Conservation (phyloP, 2,113 vertebrate species). For the Mionectes macconnelli region DNA sequence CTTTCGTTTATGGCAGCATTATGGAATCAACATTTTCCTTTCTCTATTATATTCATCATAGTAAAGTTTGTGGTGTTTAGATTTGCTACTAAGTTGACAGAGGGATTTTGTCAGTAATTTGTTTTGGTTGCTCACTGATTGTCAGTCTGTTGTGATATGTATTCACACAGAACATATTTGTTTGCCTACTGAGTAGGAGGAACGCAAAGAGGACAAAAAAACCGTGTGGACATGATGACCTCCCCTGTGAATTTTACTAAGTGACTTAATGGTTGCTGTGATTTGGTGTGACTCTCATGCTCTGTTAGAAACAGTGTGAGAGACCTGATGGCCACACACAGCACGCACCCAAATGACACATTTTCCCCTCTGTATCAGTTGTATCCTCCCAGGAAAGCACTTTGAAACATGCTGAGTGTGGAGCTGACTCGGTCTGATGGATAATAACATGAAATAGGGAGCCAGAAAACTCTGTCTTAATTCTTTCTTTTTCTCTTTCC, state of each 20-base stretch:
- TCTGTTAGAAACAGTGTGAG: neutral
- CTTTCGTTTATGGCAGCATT: neutral
- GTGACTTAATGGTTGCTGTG: slow-evolving; percentile 50
- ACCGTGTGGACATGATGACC: slow-evolving; percentile 1
- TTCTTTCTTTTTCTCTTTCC: neutral
- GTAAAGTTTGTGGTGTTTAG: neutral
- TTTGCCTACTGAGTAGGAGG: slow-evolving; percentile 40
- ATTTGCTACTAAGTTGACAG: slow-evolving; percentile 10
- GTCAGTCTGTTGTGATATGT: slow-evolving; percentile 39
- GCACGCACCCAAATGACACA: neutral
- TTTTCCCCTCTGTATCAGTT: neutral
- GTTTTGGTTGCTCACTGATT: slow-evolving; percentile 46
- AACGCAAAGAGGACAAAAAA: slow-evolving; percentile 1
- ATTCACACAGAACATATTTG: slow-evolving; percentile 51
- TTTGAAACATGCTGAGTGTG: neutral
- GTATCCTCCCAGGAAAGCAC: neutral
- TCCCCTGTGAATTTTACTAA: slow-evolving; percentile 17
- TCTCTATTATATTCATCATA: neutral
- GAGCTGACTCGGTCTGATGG: neutral
- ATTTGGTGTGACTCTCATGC: neutral
- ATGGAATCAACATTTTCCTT: neutral
- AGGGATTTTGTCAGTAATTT: slow-evolving; percentile 62
- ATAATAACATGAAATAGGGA: neutral
- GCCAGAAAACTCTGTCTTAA: neutral
- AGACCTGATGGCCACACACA: slow-evolving; percentile 5